These are phyloP conservation scores for Calephelis virginiensis DNA, from an alignment of 1,140 invertebrate genomes.

Conservation along the genomic window DNA sequence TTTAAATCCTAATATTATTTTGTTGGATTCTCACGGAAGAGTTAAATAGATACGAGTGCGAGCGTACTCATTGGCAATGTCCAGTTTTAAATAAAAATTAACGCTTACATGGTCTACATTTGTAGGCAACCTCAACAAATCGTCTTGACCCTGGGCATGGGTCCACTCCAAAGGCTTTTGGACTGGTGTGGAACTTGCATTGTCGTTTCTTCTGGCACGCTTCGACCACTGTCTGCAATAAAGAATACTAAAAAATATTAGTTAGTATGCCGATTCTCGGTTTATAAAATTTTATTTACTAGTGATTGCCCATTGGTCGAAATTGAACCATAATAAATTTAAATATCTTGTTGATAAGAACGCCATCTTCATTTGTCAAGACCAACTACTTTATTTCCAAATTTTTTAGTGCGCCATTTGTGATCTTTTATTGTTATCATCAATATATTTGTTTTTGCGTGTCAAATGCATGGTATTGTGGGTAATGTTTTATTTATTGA, in stretches of 20 bases:
- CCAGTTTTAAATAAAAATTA: not conserved
- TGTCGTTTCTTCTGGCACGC: constrained; percentile 93
- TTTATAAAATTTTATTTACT: not conserved
- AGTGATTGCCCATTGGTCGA: not conserved
- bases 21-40: no score
- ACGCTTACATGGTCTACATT: constrained; percentile 94
- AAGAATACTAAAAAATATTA: constrained; percentile 85
- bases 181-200: constrained; percentile 91
- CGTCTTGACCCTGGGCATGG: constrained; percentile 92
- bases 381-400: no score
- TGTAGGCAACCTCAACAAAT: constrained; percentile 95
- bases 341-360: no score
- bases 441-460: no score
- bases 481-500: no score
- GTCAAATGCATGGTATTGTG: no score
- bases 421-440: no score
- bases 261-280: constrained; percentile 60
- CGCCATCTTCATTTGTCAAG: no score
- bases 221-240: constrained; percentile 95
- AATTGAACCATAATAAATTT: no score
- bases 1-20: no score
- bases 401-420: no score
- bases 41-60: not conserved
- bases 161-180: constrained; percentile 89
- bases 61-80: not conserved